Evolutionary conservation across 2,888 invertebrate species (phyloP).

Genomic region (Eilema depressum): DNA sequence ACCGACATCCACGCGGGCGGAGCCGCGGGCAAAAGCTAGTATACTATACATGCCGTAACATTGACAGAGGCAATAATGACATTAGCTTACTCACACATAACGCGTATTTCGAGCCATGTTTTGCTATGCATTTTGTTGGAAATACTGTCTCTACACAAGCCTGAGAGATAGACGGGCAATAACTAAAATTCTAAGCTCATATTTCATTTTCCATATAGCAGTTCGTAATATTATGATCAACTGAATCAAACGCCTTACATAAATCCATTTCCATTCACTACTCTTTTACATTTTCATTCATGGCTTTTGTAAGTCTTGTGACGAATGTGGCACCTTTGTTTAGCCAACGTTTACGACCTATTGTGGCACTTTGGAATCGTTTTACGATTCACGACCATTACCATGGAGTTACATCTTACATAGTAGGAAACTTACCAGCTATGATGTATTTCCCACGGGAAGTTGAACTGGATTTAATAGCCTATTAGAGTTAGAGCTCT

Average conservation of each 20-base stretch:
- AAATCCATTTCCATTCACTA: conserved; percentile 15
- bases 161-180: no score
- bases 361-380: conserved; percentile 38
- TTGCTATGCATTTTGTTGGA: no score
- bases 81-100: no score
- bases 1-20: no score
- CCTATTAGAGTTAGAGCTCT: conserved; percentile 3
- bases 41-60: no score
- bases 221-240: not conserved
- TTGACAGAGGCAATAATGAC: no score
- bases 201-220: not conserved
- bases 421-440: conserved; percentile 12
- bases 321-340: conserved; percentile 33
- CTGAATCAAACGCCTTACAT: conserved; percentile 14
- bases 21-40: no score
- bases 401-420: conserved; percentile 25
- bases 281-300: conserved; percentile 11
- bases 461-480: conserved; percentile 17
- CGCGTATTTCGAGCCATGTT: no score
- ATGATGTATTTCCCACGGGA: conserved; percentile 20
- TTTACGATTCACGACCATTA: conserved; percentile 35
- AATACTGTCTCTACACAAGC: no score
- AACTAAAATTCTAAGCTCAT: no score
- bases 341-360: conserved; percentile 40
- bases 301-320: conserved; percentile 21